Percentiles rank a stretch among this genome's conserved stretches.
Conservation (phyloP, 2,888 invertebrate genomes). For the Heteromurus nitidus region DNA sequence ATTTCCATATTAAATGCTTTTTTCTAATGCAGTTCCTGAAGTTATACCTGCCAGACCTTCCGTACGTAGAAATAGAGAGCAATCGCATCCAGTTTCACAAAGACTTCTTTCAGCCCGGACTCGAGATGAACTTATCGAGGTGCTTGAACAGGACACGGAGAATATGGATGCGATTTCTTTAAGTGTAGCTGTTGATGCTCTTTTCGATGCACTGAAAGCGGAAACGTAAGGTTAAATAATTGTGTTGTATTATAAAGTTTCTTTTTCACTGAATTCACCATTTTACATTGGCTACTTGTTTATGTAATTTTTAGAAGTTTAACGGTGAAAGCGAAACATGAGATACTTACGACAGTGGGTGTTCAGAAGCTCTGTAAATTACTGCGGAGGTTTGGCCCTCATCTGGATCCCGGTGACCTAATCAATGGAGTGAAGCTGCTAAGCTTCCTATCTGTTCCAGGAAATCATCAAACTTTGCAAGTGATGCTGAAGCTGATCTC, state of each 20-base stretch:
- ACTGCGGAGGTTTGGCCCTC: slow-evolving; percentile 79
- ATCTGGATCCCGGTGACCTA: slow-evolving; percentile 78
- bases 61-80: background rate
- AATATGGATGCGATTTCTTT: slow-evolving; percentile 22
- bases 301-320: background rate
- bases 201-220: slow-evolving; percentile 52
- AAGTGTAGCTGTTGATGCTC: slow-evolving; percentile 33
- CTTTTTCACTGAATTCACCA: background rate
- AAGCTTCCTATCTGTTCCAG: slow-evolving; percentile 79
- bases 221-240: slow-evolving; percentile 53
- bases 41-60: background rate
- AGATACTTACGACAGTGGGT: slow-evolving; percentile 78
- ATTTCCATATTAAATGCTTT: too few relatives aligned
- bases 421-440: slow-evolving; percentile 81
- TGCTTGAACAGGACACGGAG: slow-evolving; percentile 33
- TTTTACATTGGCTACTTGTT: background rate
- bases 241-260: too few relatives aligned
- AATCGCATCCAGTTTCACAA: slow-evolving; percentile 37
- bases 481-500: slow-evolving; percentile 81
- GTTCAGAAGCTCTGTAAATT: slow-evolving; percentile 80
- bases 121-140: slow-evolving; percentile 22
- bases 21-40: background rate
- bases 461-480: slow-evolving; percentile 80
- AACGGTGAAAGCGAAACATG: background rate
- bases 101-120: slow-evolving; percentile 19